These are phyloP conservation scores for Cercocebus atys DNA, from an alignment of 2,113 vertebrate species.

Conservation along the genomic window DNA sequence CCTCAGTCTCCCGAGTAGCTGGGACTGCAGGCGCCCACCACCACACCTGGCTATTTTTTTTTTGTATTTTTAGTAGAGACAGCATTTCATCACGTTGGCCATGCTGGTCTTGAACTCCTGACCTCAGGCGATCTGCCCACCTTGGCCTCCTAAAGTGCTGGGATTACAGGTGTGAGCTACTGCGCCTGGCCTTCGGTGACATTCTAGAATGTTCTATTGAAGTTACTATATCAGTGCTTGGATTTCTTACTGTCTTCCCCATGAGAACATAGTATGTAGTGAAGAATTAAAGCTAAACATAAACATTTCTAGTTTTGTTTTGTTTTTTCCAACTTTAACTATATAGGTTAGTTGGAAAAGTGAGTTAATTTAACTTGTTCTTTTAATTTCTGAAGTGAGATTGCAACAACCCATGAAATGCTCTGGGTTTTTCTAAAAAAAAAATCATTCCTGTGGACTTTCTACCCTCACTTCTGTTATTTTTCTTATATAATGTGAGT, in stretches of 20 bases:
- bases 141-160: too few species aligned
- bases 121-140: too few species aligned
- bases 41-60: too few species aligned
- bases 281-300: background rate
- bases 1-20: too few species aligned
- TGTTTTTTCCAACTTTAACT: background rate
- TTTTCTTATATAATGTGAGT: background rate
- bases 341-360: background rate
- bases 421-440: background rate
- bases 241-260: background rate
- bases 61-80: too few species aligned
- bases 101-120: too few species aligned
- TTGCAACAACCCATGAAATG: background rate
- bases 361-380: rapidly evolving
- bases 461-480: background rate
- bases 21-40: too few species aligned
- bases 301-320: background rate
- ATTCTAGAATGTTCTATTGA: background rate
- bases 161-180: too few species aligned
- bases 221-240: background rate
- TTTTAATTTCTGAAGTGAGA: background rate
- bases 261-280: background rate
- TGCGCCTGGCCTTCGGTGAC: background rate
- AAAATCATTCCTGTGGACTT: background rate
- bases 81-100: too few species aligned